phyloP scores from a whole-genome alignment of 2,888 invertebrate genomes.

The Hybos culiciformis region DNA sequence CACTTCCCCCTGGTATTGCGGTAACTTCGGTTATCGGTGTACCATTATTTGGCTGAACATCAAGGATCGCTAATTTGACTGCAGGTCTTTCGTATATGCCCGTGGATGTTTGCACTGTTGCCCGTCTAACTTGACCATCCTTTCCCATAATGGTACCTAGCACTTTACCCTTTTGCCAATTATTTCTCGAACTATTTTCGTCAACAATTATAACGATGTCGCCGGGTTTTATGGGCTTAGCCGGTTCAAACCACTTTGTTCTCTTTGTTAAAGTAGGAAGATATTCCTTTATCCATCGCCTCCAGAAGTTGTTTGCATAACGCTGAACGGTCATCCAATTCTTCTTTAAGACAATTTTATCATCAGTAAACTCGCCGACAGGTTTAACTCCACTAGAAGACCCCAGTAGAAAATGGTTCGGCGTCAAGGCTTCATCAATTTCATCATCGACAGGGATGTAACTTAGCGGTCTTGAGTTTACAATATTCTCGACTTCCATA shows the following conservation, averaged over 20 bases:
- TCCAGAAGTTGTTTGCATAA: slow-evolving; percentile 12
- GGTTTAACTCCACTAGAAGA: slow-evolving; percentile 7
- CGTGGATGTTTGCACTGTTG: slow-evolving; percentile 1
- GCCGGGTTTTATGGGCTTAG: slow-evolving; percentile 7
- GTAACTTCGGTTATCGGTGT: too few relatives aligned
- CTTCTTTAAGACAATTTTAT: neutral
- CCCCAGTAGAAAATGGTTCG: slow-evolving; percentile 16
- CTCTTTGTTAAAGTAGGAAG: slow-evolving; percentile 13
- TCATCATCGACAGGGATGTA: slow-evolving; percentile 6
- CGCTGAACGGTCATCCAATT: slow-evolving; percentile 6
- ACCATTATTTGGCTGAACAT: neutral
- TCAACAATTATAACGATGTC: slow-evolving; percentile 13
- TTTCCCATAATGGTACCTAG: slow-evolving; percentile 2
- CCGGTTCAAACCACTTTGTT: slow-evolving; percentile 12
- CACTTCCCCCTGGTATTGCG: too few relatives aligned
- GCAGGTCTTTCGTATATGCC: slow-evolving; percentile 9
- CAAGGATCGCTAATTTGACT: slow-evolving; percentile 7
- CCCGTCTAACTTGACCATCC: slow-evolving; percentile 11
- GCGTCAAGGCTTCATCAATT: slow-evolving; percentile 17
- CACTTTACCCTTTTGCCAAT: slow-evolving; percentile 13
- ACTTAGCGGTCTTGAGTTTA: slow-evolving; percentile 14
- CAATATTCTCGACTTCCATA: slow-evolving; percentile 11
- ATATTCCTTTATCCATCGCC: slow-evolving; percentile 16
- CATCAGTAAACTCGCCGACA: slow-evolving; percentile 1
- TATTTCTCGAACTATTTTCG: slow-evolving; percentile 8